A percentile compares a stretch with the other conserved stretches of the same genome.
phyloP scores from a whole-genome alignment of 2,888 invertebrate species.

The Caenorhabditis sp. region DNA sequence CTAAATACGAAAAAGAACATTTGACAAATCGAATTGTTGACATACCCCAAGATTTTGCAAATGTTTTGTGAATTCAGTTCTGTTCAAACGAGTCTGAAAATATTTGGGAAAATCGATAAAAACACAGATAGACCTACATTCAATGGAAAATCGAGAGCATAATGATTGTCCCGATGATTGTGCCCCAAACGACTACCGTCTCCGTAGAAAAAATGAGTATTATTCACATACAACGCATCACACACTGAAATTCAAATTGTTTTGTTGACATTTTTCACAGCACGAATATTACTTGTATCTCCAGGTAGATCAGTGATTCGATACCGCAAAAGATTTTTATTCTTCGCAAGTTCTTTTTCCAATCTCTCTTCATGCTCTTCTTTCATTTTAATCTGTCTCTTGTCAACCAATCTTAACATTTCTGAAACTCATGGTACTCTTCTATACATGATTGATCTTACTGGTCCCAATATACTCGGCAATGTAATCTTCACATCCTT shows the following conservation, averaged over 20 bases:
- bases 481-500: background rate
- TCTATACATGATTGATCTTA: background rate
- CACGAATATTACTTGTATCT: background rate
- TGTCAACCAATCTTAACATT: background rate
- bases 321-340: background rate
- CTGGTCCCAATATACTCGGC: background rate
- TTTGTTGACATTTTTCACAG: background rate
- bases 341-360: background rate
- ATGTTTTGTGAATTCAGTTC: background rate
- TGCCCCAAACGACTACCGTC: background rate
- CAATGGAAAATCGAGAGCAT: background rate
- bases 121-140: background rate
- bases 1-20: too few relatives aligned
- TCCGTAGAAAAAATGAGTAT: background rate
- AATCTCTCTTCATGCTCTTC: background rate
- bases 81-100: background rate
- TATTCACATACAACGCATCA: background rate
- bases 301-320: background rate
- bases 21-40: too few relatives aligned
- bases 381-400: background rate
- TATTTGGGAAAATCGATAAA: background rate
- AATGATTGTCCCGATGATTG: background rate
- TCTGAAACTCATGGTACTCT: background rate
- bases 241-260: background rate
- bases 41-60: background rate